phyloP scores from a whole-genome alignment of 2,113 vertebrate genomes.

The Cyanoramphus novaezelandiae region DNA sequence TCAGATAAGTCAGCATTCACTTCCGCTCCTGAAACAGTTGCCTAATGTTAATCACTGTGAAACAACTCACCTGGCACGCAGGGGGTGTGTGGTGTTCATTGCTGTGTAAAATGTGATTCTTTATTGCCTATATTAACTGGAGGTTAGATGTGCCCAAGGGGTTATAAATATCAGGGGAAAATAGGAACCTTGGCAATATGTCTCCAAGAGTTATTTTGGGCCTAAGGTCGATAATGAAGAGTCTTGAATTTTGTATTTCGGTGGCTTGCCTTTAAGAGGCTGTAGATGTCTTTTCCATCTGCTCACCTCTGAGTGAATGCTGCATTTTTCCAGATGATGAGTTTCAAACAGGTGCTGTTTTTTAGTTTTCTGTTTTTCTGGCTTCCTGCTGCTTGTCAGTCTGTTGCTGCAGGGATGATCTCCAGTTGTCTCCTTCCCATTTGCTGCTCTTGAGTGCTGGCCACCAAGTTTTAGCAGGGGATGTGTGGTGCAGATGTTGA shows the following conservation, averaged over 20 bases:
- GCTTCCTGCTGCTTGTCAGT: not conserved
- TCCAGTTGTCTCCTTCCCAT: not conserved
- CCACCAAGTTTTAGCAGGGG: not conserved
- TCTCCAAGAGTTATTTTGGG: not conserved
- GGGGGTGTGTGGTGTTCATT: rapidly evolving
- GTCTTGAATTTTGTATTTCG: not conserved
- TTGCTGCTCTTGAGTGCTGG: not conserved
- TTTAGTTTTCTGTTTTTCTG: not conserved
- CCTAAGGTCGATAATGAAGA: not conserved
- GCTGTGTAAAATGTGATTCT: not conserved
- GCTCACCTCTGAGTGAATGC: not conserved
- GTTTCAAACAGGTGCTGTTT: conserved; percentile 22
- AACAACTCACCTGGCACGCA: not conserved
- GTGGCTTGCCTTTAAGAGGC: not conserved
- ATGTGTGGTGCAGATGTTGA: rapidly evolving
- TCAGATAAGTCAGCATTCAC: not conserved
- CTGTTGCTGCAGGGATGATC: not conserved
- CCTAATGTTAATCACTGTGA: not conserved
- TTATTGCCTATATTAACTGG: not conserved
- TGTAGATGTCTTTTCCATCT: not conserved
- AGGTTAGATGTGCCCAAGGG: not conserved
- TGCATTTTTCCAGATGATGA: not conserved
- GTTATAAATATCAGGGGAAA: not conserved
- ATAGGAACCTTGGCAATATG: not conserved
- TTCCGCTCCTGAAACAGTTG: not conserved